These are phyloP conservation scores for Diplodus sargus DNA, from an alignment of 2,797 vertebrate species.

Conservation along the genomic window DNA sequence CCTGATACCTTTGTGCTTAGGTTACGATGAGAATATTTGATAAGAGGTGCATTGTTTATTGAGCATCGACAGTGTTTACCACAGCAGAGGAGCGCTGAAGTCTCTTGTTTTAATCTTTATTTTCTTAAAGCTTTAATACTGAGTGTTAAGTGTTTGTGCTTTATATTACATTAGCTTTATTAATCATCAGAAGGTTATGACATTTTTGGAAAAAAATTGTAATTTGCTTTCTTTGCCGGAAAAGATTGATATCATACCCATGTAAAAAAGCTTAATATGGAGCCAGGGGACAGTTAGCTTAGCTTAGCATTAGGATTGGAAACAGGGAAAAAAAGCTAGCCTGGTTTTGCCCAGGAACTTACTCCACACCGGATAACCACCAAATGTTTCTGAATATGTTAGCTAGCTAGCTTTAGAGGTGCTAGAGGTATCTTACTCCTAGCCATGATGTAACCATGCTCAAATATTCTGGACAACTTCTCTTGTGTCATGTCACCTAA, in stretches of 20 bases:
- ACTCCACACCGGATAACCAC: background rate
- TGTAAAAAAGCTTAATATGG: background rate
- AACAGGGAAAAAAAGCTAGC: background rate
- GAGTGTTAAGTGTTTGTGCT: conserved; percentile 9
- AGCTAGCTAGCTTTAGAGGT: too few relatives aligned
- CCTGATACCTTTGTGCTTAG: background rate
- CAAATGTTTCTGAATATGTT: too few relatives aligned
- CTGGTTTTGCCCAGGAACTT: too few relatives aligned
- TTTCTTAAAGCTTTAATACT: background rate
- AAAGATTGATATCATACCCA: background rate
- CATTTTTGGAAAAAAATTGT: too few relatives aligned
- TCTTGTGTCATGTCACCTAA: too few relatives aligned
- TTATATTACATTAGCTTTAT: conserved; percentile 25
- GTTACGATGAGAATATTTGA: conserved; percentile 3
- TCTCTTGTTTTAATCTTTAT: too few relatives aligned
- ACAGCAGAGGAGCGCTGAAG: background rate
- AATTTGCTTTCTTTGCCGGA: background rate
- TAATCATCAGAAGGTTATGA: background rate
- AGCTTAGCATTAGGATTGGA: background rate
- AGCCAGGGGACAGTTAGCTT: background rate
- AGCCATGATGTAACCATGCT: too few relatives aligned
- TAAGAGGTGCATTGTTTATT: conserved; percentile 3
- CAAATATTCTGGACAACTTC: too few relatives aligned
- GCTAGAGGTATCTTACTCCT: too few relatives aligned
- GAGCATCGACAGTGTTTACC: conserved; percentile 1